These are phyloP conservation scores for Heterohyrax brucei DNA, from an alignment of 2,797 vertebrate species.

Conservation along the genomic window DNA sequence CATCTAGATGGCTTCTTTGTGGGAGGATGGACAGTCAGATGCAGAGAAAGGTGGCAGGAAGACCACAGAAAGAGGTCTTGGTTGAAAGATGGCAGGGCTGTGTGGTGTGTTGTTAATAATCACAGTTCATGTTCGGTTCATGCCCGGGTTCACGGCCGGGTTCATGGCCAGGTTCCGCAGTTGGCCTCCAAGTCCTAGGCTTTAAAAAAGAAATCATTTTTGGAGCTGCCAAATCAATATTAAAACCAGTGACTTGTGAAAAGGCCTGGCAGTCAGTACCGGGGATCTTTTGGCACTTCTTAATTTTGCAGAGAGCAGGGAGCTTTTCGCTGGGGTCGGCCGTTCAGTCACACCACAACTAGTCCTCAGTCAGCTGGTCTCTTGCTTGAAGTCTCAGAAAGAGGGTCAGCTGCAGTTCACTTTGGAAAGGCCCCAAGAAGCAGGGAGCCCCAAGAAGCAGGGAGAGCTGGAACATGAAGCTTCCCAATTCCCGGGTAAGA, in stretches of 20 bases:
- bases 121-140: not conserved
- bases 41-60: too few relatives aligned
- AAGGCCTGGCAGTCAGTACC: conserved; percentile 77
- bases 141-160: not conserved
- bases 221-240: conserved; percentile 87
- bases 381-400: not conserved
- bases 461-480: not conserved
- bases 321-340: conserved; percentile 3
- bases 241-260: conserved; percentile 87
- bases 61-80: not conserved
- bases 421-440: not conserved
- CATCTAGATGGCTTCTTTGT: not conserved
- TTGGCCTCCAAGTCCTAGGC: conserved; percentile 78
- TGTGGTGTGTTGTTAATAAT: not conserved
- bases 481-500: not conserved
- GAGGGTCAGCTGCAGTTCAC: not conserved
- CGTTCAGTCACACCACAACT: not conserved
- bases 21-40: not conserved
- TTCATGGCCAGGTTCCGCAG: conserved; percentile 59
- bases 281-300: conserved; percentile 87
- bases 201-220: conserved; percentile 84
- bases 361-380: not conserved
- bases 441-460: not conserved
- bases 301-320: conserved; percentile 87
- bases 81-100: not conserved